These are phyloP conservation scores for Anoplius nigerrimus DNA, from an alignment of 2,888 invertebrate species.

Conservation along the genomic window DNA sequence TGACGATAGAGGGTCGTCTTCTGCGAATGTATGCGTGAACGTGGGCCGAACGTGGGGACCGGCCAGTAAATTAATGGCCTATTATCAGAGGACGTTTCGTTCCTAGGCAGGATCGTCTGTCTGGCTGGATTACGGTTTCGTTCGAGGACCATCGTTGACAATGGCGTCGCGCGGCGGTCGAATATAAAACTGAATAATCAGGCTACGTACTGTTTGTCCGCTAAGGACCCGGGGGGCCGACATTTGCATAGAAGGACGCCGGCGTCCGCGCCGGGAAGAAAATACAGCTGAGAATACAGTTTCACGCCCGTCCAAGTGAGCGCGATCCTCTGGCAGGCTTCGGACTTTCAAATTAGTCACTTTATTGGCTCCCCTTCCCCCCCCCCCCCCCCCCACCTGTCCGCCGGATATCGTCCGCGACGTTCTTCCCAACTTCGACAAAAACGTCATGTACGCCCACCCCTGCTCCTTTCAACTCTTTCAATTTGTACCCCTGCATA, in stretches of 20 bases:
- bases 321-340: neutral
- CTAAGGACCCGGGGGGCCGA: neutral
- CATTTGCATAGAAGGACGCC: slow-evolving; percentile 24
- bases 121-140: slow-evolving; percentile 15
- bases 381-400: neutral
- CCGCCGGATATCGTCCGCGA: neutral
- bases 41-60: slow-evolving; percentile 13
- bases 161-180: neutral
- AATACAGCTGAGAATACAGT: slow-evolving; percentile 27
- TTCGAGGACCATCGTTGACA: neutral
- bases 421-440: neutral
- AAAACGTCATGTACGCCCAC: neutral
- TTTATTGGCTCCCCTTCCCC: neutral
- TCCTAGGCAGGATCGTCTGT: slow-evolving; percentile 18
- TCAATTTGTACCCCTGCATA: neutral
- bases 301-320: neutral
- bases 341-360: slow-evolving; percentile 25
- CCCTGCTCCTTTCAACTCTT: neutral
- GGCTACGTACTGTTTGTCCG: slow-evolving; percentile 1
- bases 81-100: slow-evolving; percentile 23
- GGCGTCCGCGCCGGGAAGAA: slow-evolving; percentile 5
- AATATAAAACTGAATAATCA: slow-evolving; percentile 9
- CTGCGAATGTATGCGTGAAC: neutral
- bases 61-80: slow-evolving; percentile 26
- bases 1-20: slow-evolving; percentile 10